Base-by-base conservation (phyloP, 2,888 invertebrate genomes). In the Ornithoptera priamus region DNA sequence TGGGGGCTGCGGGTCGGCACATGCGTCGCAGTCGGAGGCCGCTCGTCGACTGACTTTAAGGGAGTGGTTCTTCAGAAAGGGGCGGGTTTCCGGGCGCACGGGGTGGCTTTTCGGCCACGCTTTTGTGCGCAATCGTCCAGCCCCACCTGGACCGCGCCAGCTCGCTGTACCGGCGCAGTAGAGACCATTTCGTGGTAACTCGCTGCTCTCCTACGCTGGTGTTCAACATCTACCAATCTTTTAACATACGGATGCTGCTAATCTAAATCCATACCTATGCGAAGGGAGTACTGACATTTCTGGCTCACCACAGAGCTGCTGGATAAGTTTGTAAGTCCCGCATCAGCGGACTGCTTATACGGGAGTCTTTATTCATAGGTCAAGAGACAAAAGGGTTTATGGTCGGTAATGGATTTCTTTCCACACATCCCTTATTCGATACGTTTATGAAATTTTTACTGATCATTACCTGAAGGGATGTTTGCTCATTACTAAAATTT, bases 31-130 rank as follows among this genome's bases (percentile, higher is more conserved):
- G 72, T 36, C 76, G 75, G 74, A 71, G 81, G 79, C 77, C 74
- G 70, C 78, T 76, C 76, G 75, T 76, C 81, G 79, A 92, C 91
- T 92, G 86, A 79, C 69, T 80, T 74, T 68, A 78, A 85, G 87
- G 90, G 90, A 85, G 89, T 87, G 87, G 89, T 86, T 85, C 82
- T 77, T 78, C 71, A 75, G 75, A 81, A 87, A 86, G 87, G 89
- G 91, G 90, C 89, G 90, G 84, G 81, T 78, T 78, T 78, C 73
- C 67, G 73, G 76, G 77, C 75, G 75, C 70, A 74, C 77, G 81
- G 89, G 88, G 87, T 86, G 85, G 89, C 86, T 86, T 89, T 90
- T 90, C 89, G 82, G 81, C 78, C 75, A 74, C 77, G 87, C 87
- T 89, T 88, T 88, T 89, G 87, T 89, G 79, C 76, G 70, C 5